These are phyloP conservation scores for Achlya flavicornis DNA, from an alignment of 2,888 invertebrate genomes.

Conservation along the genomic window DNA sequence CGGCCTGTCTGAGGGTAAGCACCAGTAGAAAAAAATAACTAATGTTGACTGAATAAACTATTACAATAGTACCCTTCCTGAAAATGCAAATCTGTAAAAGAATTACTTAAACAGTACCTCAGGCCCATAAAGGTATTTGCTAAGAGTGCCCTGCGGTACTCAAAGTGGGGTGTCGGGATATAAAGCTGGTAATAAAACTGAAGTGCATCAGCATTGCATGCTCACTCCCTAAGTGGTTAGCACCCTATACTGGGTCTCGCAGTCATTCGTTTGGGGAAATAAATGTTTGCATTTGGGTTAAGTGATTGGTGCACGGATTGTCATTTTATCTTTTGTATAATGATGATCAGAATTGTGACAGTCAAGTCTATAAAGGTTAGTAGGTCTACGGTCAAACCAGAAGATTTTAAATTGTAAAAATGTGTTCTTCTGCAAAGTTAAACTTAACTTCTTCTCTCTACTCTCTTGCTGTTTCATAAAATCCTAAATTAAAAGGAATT, in stretches of 20 bases:
- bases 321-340: background rate
- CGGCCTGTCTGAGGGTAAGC: no score
- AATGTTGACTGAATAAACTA: background rate
- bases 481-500: no score
- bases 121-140: slow-evolving; percentile 8
- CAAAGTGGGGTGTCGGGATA: slow-evolving; percentile 12
- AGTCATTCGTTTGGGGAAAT: slow-evolving; percentile 6
- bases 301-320: background rate
- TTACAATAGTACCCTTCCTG: background rate
- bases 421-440: no score
- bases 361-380: no score
- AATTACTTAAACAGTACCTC: slow-evolving; percentile 1
- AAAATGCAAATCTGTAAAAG: slow-evolving; percentile 3
- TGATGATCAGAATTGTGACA: background rate
- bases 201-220: slow-evolving; percentile 56
- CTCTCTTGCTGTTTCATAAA: no score
- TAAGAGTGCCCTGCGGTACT: slow-evolving; percentile 6
- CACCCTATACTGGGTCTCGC: slow-evolving; percentile 16
- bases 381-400: no score
- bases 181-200: slow-evolving; percentile 50
- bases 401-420: no score
- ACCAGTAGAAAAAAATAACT: no score
- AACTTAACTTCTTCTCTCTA: no score
- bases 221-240: slow-evolving; percentile 33
- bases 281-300: slow-evolving; percentile 7